Conservation (phyloP, 2,888 invertebrate genomes). For the Notodonta dromedarius region DNA sequence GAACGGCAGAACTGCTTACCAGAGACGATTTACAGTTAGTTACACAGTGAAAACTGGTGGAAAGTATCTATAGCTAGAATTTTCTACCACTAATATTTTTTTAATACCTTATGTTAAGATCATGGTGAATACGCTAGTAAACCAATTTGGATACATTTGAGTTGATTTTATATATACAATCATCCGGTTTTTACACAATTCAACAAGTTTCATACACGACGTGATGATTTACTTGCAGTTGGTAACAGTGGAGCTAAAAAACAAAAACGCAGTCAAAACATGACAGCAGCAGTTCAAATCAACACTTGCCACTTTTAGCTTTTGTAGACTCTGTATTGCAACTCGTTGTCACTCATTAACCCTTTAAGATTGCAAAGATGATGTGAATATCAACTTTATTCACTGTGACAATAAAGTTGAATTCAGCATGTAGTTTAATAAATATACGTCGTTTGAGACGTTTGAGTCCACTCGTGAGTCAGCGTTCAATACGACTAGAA, state of each 20-base stretch:
- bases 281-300: slow-evolving; percentile 25
- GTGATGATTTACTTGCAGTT: slow-evolving; percentile 1
- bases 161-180: too few species aligned
- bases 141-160: too few species aligned
- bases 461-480: slow-evolving; percentile 52
- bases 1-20: too few species aligned
- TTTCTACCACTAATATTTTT: too few species aligned
- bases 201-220: not conserved
- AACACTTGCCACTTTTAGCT: slow-evolving; percentile 47
- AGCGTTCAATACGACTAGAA: slow-evolving; percentile 74
- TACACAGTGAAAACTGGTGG: too few species aligned
- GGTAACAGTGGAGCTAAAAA: slow-evolving; percentile 26
- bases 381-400: slow-evolving; percentile 21
- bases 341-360: slow-evolving; percentile 38
- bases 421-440: slow-evolving; percentile 9
- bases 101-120: too few species aligned
- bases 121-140: too few species aligned
- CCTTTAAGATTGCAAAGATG: slow-evolving; percentile 21
- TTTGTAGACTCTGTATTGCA: slow-evolving; percentile 49
- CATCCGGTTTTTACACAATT: not conserved
- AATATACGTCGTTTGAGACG: slow-evolving; percentile 32
- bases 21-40: too few species aligned
- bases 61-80: too few species aligned
- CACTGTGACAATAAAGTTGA: slow-evolving; percentile 17
- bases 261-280: slow-evolving; percentile 9